These are phyloP conservation scores for Sweltsa coloradensis DNA, from an alignment of 1,140 invertebrate genomes.

Conservation along the genomic window DNA sequence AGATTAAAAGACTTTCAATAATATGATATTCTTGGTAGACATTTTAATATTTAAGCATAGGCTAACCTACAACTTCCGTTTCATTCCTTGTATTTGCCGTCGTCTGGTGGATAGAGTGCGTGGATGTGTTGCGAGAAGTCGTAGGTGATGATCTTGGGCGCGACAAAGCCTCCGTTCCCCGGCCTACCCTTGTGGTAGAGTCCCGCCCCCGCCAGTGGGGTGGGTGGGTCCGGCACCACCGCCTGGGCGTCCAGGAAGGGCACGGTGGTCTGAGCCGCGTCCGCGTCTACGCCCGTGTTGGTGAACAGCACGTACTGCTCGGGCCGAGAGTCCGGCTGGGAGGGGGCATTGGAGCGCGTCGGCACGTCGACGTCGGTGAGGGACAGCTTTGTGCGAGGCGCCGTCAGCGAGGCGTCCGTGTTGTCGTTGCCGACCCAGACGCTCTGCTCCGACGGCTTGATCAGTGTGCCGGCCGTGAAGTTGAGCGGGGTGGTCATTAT, in stretches of 20 bases:
- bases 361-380: slow-evolving; percentile 55
- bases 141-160: slow-evolving; percentile 62
- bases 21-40: neutral
- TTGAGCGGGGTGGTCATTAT: slow-evolving; percentile 64
- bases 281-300: slow-evolving; percentile 57
- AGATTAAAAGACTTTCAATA: too few species aligned
- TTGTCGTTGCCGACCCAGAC: slow-evolving; percentile 72
- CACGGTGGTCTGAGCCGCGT: slow-evolving; percentile 73
- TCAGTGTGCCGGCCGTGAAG: slow-evolving; percentile 56
- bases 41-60: neutral
- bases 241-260: slow-evolving; percentile 73
- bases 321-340: slow-evolving; percentile 47
- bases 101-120: neutral
- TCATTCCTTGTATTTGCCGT: neutral
- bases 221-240: slow-evolving; percentile 45
- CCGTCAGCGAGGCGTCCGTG: slow-evolving; percentile 41
- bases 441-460: slow-evolving; percentile 40
- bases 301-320: slow-evolving; percentile 70
- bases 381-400: slow-evolving; percentile 34
- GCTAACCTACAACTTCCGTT: neutral
- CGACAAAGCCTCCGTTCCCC: slow-evolving; percentile 65
- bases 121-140: slow-evolving; percentile 49
- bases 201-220: slow-evolving; percentile 55
- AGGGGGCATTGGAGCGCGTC: slow-evolving; percentile 36
- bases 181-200: slow-evolving; percentile 61